Conservation (phyloP, 2,113 vertebrate genomes). For the Sciurus niger region DNA sequence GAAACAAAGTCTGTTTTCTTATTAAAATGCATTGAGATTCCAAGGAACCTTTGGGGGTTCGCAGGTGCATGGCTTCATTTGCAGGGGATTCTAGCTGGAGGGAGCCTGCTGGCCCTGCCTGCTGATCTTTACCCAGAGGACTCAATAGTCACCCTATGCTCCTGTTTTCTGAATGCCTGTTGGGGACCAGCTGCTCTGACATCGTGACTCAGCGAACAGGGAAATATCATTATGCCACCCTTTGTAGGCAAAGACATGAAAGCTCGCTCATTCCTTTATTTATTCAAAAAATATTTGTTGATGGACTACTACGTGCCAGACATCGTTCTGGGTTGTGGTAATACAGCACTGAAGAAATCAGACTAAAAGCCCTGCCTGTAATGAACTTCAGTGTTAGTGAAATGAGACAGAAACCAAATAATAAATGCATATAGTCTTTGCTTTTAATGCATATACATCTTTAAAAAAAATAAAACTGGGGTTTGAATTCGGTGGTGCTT, state of each 20-base stretch:
- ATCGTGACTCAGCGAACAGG: neutral
- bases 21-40: constrained; percentile 44
- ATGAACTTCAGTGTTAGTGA: neutral
- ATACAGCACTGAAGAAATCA: neutral
- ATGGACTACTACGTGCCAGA: neutral
- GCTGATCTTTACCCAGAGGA: neutral
- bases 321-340: neutral
- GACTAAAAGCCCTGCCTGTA: neutral
- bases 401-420: neutral
- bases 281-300: neutral
- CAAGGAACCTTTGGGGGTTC: neutral
- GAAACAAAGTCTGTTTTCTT: constrained; percentile 56
- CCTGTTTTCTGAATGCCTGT: neutral
- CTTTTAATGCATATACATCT: too few relatives aligned
- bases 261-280: neutral
- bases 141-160: neutral
- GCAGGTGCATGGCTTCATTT: neutral
- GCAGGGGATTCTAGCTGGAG: neutral
- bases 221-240: neutral
- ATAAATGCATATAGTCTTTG: neutral
- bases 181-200: neutral
- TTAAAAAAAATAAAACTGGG: too few relatives aligned
- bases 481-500: too few relatives aligned
- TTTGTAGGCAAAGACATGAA: neutral
- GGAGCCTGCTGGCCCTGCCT: neutral